Evolutionary conservation across 2,888 invertebrate species (phyloP).

Genomic region (Colostygia pectinataria): DNA sequence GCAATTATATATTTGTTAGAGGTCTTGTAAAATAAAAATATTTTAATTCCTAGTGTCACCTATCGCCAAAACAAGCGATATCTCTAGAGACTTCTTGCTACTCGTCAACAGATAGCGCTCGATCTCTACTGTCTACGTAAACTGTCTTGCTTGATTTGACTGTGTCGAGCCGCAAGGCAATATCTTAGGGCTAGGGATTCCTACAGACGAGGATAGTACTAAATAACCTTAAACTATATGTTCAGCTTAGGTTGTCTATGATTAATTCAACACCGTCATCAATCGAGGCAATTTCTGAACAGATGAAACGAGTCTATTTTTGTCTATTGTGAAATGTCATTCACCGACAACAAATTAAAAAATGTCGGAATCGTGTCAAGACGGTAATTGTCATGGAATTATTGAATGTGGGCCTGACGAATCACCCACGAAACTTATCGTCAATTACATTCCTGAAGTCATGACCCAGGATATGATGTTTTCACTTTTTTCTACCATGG

Average conservation of each 20-base stretch:
- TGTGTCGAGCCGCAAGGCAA: too few species aligned
- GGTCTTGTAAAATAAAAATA: too few species aligned
- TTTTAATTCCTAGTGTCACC: too few species aligned
- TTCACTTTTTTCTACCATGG: constrained; percentile 81
- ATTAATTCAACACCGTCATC: background rate
- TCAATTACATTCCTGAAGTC: constrained; percentile 83
- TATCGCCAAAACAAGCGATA: too few species aligned
- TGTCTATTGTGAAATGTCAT: constrained; percentile 77
- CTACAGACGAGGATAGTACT: too few species aligned
- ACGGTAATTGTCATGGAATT: constrained; percentile 83
- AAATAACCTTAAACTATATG: too few species aligned
- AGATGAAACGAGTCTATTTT: constrained; percentile 53
- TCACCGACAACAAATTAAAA: constrained; percentile 83
- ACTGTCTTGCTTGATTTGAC: too few species aligned
- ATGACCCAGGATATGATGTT: constrained; percentile 84
- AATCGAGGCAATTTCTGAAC: constrained; percentile 12
- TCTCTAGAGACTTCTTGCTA: too few species aligned
- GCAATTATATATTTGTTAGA: too few species aligned
- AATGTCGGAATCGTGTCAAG: constrained; percentile 84
- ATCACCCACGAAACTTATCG: constrained; percentile 83
- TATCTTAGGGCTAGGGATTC: too few species aligned
- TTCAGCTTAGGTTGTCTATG: constrained; percentile 16
- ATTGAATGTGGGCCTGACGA: constrained; percentile 81
- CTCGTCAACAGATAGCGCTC: too few species aligned
- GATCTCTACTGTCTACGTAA: too few species aligned